Evolutionary conservation across 2,888 invertebrate genomes (phyloP), one percentile per base, ranked within the genome.

Genomic region (Chouioia cunea): DNA sequence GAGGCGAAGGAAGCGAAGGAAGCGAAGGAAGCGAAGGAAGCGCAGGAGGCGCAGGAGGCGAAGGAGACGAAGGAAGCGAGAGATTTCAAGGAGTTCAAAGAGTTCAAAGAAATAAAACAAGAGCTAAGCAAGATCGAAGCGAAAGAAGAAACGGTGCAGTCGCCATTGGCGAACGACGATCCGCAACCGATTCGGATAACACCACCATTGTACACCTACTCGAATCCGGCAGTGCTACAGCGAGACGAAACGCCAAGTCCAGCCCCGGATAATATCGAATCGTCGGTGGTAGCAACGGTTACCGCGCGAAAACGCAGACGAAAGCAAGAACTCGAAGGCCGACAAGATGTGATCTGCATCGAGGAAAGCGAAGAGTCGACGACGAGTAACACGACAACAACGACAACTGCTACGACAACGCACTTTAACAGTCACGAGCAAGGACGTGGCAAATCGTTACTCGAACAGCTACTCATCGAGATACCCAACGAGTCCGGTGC

Each of bases 401-500:
- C 36, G 6, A 36, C 36, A 6, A 36, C 36, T 12, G 56, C 53
- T n/a, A 4, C 50, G 0, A 65, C 52, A 2, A 70, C 77, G 6
- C 83, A 82, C 22, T 84, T 82, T 71, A 83, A 82, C 20, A 74
- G 80, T 10, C 84, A 85, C 3, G 85, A 85, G 18, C 84, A 81
- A 56, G 66, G 16, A 16, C 10, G 58, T 4, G 20, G 27, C 2
- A 71, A 87, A 70, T 91, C 91, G 65, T 82, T 92, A 59, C 86
- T 93, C 52, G 93, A 94, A 80, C 94, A 95, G 82, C 88, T 95
- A 78, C 88, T 94, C 1, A 95, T 95, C 78, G 95, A 95, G 83
- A 95, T 95, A 77, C 95, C 95, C 4, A 87, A 89, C 73, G 89
- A 89, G 62, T 53, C 71, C 1, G 53, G 69, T 1, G 53, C n/a